phyloP scores from a whole-genome alignment of 1,140 invertebrate genomes.

The Anastatus disparis region DNA sequence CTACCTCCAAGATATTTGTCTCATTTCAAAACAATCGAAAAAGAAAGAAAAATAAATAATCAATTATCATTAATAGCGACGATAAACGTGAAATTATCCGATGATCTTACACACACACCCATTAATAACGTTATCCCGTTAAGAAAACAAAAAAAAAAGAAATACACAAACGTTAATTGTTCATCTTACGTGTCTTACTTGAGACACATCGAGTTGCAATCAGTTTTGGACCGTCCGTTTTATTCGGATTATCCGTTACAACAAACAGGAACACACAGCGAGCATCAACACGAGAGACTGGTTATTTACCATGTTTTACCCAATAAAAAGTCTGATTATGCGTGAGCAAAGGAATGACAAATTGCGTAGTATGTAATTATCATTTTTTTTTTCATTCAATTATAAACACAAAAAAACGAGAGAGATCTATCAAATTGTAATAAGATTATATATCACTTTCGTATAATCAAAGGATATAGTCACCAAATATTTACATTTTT shows the following conservation, averaged over 20 bases:
- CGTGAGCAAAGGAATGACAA: slow-evolving; percentile 32
- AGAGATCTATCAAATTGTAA: neutral
- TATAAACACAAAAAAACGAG: slow-evolving; percentile 1
- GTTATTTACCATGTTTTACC: slow-evolving; percentile 19
- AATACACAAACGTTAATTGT: slow-evolving; percentile 12
- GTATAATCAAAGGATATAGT: neutral
- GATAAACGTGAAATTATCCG: slow-evolving; percentile 8
- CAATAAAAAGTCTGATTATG: slow-evolving; percentile 34
- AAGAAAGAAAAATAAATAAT: no score
- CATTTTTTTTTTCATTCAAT: slow-evolving; percentile 11
- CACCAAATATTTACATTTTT: slow-evolving; percentile 23
- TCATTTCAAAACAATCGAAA: neutral
- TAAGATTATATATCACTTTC: slow-evolving; percentile 5
- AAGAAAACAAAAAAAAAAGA: neutral
- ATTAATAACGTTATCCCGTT: neutral
- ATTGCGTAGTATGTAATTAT: slow-evolving; percentile 20
- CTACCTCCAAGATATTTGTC: neutral
- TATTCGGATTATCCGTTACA: slow-evolving; percentile 5
- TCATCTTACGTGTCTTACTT: slow-evolving; percentile 14
- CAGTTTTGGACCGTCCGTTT: slow-evolving; percentile 15
- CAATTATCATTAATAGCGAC: neutral
- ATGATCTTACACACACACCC: neutral
- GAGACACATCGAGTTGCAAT: slow-evolving; percentile 32
- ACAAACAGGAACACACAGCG: slow-evolving; percentile 1
- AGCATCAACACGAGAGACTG: slow-evolving; percentile 26